Evolutionary conservation across 1,140 invertebrate species (phyloP).

Genomic region (Drosophila nasuta): DNA sequence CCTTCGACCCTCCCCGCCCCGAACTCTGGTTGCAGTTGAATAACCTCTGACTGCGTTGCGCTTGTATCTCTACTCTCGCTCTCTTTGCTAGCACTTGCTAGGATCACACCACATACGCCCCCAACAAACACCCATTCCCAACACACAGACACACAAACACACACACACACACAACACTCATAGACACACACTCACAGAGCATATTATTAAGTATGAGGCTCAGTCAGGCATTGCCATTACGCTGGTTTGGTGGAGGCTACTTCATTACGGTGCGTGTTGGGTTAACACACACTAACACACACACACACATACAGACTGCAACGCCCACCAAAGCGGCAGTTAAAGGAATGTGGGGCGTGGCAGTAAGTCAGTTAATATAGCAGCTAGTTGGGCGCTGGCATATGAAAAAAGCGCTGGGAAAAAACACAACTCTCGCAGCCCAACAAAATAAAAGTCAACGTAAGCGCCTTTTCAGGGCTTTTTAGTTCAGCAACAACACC

Average conservation of each 20-base stretch:
- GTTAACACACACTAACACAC: conserved; percentile 48
- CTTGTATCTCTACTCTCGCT: conserved; percentile 33
- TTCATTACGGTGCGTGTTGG: conserved; percentile 81
- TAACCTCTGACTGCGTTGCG: conserved; percentile 62
- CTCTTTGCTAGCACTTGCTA: conserved; percentile 21
- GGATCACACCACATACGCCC: conserved; percentile 46
- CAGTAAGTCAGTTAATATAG: conserved; percentile 81
- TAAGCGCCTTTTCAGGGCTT: conserved; percentile 80
- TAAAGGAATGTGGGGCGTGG: conserved; percentile 50
- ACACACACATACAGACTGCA: conserved; percentile 23
- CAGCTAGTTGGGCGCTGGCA: conserved; percentile 75
- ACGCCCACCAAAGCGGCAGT: conserved; percentile 22
- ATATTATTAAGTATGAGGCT: conserved; percentile 80
- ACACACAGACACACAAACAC: conserved; percentile 16
- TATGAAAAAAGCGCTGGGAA: conserved; percentile 35
- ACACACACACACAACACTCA: conserved; percentile 19
- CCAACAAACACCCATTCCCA: conserved; percentile 21
- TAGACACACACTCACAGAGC: conserved; percentile 35
- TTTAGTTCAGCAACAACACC: conserved; percentile 69
- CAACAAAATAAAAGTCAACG: conserved; percentile 70
- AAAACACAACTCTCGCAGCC: conserved; percentile 59
- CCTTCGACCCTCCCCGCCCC: background rate
- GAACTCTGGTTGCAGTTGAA: conserved; percentile 65
- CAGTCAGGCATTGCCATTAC: conserved; percentile 82
- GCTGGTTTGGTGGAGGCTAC: conserved; percentile 68